Percentiles rank a stretch among this genome's conserved stretches.
phyloP scores from a whole-genome alignment of 1,140 invertebrate species.

The Colletes gigas region DNA sequence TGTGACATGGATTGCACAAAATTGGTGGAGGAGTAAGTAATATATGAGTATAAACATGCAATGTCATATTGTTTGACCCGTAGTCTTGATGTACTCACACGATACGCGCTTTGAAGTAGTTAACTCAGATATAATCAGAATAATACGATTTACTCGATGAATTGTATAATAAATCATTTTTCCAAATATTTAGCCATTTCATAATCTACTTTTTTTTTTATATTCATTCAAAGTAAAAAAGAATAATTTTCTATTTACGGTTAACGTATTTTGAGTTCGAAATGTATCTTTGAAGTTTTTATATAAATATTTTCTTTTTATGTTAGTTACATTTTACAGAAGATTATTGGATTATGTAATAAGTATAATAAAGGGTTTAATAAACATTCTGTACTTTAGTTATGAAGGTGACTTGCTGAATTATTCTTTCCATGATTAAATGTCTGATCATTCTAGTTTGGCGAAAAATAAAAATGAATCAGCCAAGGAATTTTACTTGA shows the following conservation, averaged over 20 bases:
- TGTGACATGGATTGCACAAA: slow-evolving; percentile 9
- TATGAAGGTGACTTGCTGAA: slow-evolving; percentile 1
- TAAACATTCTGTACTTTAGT: neutral
- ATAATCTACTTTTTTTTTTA: neutral
- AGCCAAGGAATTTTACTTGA: slow-evolving; percentile 93
- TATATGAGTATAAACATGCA: neutral
- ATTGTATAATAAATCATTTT: too few species aligned
- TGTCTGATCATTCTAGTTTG: slow-evolving; percentile 82
- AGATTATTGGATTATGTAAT: neutral
- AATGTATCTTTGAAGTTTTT: neutral
- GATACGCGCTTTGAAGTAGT: neutral
- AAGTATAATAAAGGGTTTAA: neutral
- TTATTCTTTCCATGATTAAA: neutral
- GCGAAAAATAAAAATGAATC: slow-evolving; percentile 93
- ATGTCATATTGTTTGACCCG: neutral
- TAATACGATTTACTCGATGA: neutral
- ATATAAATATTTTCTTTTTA: neutral
- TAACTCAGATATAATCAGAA: neutral
- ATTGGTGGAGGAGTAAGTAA: slow-evolving; percentile 37
- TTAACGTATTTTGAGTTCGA: too few species aligned
- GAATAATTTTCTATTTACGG: too few species aligned
- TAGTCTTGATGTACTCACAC: neutral
- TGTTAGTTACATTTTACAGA: neutral
- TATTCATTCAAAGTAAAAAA: neutral
- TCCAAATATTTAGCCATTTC: too few species aligned